Base-by-base conservation (phyloP, 2,797 vertebrate species). In the Crypturellus tataupa region DNA sequence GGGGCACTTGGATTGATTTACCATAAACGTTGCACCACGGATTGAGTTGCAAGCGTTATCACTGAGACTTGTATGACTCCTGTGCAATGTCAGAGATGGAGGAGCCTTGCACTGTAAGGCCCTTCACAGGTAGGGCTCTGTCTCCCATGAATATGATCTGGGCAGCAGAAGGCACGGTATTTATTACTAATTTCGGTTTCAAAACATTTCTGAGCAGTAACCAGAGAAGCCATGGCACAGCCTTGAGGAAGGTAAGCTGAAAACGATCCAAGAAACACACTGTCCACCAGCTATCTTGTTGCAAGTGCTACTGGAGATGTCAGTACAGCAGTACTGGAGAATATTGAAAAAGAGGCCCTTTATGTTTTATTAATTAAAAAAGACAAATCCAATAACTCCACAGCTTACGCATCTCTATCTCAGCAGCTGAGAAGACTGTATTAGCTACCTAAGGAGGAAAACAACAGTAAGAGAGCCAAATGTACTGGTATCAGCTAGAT, bases 31-130 rank as follows among this genome's bases (percentile, higher is more conserved):
- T 19, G 1, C 3, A 44, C 56, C 84, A 58, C 9, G 44, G 90
- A 94, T 93, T 90, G 86, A 93, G 81, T 95, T 95, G 87, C 94
- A 87, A 35, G 23, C 62, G 29, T 49, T 33, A 37, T 62, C 44
- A 75, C 49, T 0, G 3, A 83, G 81, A 49, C 53, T 55, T 80
- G 53, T 2, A 8, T 4, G 13, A 51, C 35, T 64, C 77, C 44
- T 91, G 29, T 29, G 9, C 35, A 46, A 47, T 4, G 25, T 81
- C 49, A 80, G 78, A 87, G 23, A 37, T 65, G 42, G 40, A 89
- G 35, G 14, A 89, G 79, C 68, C 65, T 37, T 62, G 59, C 37
- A 39, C 24, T 39, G 37, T 24, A 62, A 15, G 55, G 23, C 59
- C 59, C 35, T 85, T 78, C 80, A 37, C 63, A 71, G 84, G 55